phyloP scores from a whole-genome alignment of 2,797 vertebrate genomes.

The Macroramphosus scolopax region DNA sequence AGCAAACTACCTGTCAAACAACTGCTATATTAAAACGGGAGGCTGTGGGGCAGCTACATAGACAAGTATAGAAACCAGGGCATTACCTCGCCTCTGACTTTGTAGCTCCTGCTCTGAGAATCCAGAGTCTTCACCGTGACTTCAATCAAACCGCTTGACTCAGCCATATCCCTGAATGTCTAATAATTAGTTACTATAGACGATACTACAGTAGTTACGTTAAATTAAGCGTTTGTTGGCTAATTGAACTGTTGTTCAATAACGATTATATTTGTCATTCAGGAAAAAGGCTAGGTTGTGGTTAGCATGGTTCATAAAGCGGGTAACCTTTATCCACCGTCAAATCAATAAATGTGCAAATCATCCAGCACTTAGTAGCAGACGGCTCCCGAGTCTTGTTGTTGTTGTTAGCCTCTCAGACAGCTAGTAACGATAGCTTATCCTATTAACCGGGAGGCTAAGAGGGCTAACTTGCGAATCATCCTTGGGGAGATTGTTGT shows the following conservation, averaged over 20 bases:
- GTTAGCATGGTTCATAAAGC: too few species aligned
- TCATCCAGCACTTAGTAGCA: constrained; percentile 2
- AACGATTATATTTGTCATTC: too few species aligned
- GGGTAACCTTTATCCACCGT: background rate
- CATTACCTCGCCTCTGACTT: constrained; percentile 80
- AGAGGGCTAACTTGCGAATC: constrained; percentile 8
- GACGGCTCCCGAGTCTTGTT: constrained; percentile 4
- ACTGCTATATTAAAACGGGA: background rate
- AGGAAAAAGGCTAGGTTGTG: too few species aligned
- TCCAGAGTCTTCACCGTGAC: constrained; percentile 88
- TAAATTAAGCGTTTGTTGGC: rapidly evolving
- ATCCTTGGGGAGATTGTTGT: background rate
- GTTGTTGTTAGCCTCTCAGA: constrained; percentile 40
- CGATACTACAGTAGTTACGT: too few species aligned
- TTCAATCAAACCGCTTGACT: constrained; percentile 72
- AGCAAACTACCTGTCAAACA: background rate
- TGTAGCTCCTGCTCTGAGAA: constrained; percentile 84
- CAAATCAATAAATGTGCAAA: background rate
- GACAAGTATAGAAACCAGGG: background rate
- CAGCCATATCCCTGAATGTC: constrained; percentile 64
- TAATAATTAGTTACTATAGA: too few species aligned
- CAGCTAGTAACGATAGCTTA: constrained; percentile 26
- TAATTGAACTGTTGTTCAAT: background rate
- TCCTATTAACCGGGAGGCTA: constrained; percentile 25
- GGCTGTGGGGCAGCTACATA: background rate